These are phyloP conservation scores for Drosophila koepferae DNA, from an alignment of 2,888 invertebrate species.

Conservation along the genomic window DNA sequence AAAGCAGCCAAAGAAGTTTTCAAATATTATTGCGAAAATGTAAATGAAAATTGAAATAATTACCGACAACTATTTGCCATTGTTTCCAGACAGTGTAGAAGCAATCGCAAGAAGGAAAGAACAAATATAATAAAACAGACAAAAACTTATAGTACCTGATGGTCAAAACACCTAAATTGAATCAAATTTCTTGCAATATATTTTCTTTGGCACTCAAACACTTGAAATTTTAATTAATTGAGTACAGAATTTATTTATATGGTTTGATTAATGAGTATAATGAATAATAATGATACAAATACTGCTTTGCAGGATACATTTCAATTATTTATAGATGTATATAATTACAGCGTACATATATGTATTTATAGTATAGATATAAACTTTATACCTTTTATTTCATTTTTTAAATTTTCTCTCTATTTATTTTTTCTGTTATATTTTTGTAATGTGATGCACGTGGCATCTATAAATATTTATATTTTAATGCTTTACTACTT, in stretches of 20 bases:
- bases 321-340: no score
- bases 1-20: slow-evolving; percentile 31
- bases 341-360: no score
- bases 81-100: slow-evolving; percentile 15
- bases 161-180: not conserved
- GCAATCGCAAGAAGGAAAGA: not conserved
- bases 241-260: not conserved
- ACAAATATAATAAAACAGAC: not conserved
- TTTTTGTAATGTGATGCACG: no score
- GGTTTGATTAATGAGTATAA: not conserved
- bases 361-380: no score
- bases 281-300: no score
- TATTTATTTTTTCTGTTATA: no score
- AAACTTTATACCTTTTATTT: no score
- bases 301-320: no score
- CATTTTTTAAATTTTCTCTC: no score
- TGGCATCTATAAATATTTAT: no score
- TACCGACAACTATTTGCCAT: slow-evolving; percentile 53
- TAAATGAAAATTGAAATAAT: slow-evolving; percentile 63
- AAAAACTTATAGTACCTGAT: not conserved
- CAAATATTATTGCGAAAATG: slow-evolving; percentile 56
- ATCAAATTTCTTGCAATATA: not conserved
- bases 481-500: no score
- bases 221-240: not conserved
- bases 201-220: not conserved